Evolutionary conservation across 2,113 vertebrate genomes (phyloP), one percentile per base, ranked within the genome.

Genomic region (Marmota monax): DNA sequence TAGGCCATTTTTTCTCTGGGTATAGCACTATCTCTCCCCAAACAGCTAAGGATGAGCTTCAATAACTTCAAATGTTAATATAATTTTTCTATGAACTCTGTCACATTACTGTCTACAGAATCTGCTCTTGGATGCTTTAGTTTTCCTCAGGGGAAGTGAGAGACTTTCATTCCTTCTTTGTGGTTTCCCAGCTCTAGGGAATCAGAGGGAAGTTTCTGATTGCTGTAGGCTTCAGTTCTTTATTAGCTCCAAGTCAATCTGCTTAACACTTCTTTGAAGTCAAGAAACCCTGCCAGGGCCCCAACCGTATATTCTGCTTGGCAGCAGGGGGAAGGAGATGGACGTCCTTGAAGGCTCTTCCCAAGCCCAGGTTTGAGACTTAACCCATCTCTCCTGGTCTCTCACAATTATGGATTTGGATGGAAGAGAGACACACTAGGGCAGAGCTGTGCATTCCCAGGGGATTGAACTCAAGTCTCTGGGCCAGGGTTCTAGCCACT

Each of bases 81-180:
- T 11, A 42, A 34, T 56, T 84, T 93, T 88, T n/a, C 78, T 69
- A 1, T 88, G 92, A 92, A 77, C 65, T 94, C 65, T 13, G 45
- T 67, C 90, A 48, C 53, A 37, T 77, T 37, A 67, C 72, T 51
- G 88, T 53, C 69, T 84, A 2, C 8, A 85, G 92, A 82, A 84
- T 74, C 37, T 12, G 7, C 45, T 78, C 94, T 84, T 23, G 76
- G 76, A 88, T 79, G 58, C 85, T 84, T 96, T 32, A 0, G 14
- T 83, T 94, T 97, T 45, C 58, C 72, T 84, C n/a, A 1, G 3
- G 34, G 90, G 78, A n/a, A 67, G 16, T 7, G 0, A 37, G 90
- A 95, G 70, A 37, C 72, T 97, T 80, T 93, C 58, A 51, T 69
- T 80, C 34, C 67, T 92, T 61, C 84, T 92, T 63, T 29, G 87